Evolutionary conservation across 2,113 vertebrate genomes (phyloP).

Genomic region (Empidonax alnorum): DNA sequence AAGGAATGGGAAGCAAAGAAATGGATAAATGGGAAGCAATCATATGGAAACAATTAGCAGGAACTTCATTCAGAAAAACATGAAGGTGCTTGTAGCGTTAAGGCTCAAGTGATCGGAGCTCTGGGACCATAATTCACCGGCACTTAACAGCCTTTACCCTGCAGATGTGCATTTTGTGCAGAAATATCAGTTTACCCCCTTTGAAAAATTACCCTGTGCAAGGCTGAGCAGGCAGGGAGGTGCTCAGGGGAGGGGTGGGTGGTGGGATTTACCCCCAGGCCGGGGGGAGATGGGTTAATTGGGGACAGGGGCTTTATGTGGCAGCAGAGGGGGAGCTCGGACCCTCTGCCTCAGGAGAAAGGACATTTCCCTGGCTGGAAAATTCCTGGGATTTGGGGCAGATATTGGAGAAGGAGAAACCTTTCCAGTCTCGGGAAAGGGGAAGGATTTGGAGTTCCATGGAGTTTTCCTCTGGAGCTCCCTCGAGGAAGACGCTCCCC

Average conservation of each 20-base stretch:
- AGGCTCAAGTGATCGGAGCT: conserved; percentile 72
- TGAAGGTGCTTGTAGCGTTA: conserved; percentile 77
- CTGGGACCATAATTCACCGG: conserved; percentile 77
- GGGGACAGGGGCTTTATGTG: neutral
- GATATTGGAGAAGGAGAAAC: neutral
- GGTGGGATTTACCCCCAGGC: conserved; percentile 4
- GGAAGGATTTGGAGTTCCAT: neutral
- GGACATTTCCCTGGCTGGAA: neutral
- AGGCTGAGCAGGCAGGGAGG: conserved; percentile 63
- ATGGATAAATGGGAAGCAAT: neutral
- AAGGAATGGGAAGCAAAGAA: neutral
- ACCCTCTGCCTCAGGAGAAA: neutral
- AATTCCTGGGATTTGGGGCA: neutral
- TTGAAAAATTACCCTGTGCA: conserved; percentile 75
- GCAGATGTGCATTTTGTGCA: conserved; percentile 77
- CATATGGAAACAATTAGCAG: conserved; percentile 80
- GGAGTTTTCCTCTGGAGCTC: too few species aligned
- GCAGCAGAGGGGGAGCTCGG: neutral
- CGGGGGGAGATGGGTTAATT: neutral
- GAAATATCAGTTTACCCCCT: conserved; percentile 80
- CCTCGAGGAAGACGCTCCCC: neutral
- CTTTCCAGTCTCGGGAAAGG: neutral
- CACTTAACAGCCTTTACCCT: conserved; percentile 73
- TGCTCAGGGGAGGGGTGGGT: conserved; percentile 60
- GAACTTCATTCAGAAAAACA: conserved; percentile 73